Evolutionary conservation across 1,140 invertebrate species (phyloP).

Genomic region (Ephestia elutella): DNA sequence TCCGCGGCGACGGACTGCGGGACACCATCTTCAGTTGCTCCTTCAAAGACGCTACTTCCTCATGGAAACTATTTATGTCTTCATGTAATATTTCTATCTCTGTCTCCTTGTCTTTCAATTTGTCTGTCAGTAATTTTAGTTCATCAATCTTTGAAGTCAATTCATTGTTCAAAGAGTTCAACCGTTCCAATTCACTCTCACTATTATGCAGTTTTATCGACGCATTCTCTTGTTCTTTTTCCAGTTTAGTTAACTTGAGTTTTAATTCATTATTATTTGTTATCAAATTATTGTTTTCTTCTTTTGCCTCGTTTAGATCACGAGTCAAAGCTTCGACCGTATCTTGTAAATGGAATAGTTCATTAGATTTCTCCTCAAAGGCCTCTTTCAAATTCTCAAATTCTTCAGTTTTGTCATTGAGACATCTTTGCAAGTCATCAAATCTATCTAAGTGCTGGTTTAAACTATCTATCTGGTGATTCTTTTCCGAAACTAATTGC

Average conservation of each 20-base stretch:
- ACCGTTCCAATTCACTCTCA: constrained; percentile 51
- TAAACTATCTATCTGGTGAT: constrained; percentile 71
- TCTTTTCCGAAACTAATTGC: constrained; percentile 68
- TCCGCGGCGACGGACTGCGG: constrained; percentile 56
- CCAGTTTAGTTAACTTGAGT: constrained; percentile 57
- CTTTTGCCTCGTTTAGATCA: constrained; percentile 59
- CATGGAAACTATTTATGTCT: constrained; percentile 67
- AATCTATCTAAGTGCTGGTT: constrained; percentile 70
- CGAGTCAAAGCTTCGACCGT: constrained; percentile 57
- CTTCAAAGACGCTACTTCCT: constrained; percentile 60
- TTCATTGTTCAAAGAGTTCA: constrained; percentile 51
- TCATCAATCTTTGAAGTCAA: constrained; percentile 55
- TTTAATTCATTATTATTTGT: constrained; percentile 59
- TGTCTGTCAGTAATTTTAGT: constrained; percentile 55
- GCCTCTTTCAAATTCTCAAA: constrained; percentile 57
- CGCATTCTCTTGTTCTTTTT: constrained; percentile 71
- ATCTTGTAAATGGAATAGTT: constrained; percentile 55
- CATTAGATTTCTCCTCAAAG: constrained; percentile 59
- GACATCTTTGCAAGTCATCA: constrained; percentile 62
- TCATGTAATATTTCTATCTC: constrained; percentile 72
- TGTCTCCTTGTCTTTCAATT: constrained; percentile 64
- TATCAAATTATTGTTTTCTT: constrained; percentile 57
- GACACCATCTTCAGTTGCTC: constrained; percentile 60
- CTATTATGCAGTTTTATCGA: constrained; percentile 57
- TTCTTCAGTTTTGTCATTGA: constrained; percentile 68